Percentiles rank a stretch among this genome's conserved stretches.
Conservation (phyloP, 1,140 invertebrate genomes). For the Apis dorsata region DNA sequence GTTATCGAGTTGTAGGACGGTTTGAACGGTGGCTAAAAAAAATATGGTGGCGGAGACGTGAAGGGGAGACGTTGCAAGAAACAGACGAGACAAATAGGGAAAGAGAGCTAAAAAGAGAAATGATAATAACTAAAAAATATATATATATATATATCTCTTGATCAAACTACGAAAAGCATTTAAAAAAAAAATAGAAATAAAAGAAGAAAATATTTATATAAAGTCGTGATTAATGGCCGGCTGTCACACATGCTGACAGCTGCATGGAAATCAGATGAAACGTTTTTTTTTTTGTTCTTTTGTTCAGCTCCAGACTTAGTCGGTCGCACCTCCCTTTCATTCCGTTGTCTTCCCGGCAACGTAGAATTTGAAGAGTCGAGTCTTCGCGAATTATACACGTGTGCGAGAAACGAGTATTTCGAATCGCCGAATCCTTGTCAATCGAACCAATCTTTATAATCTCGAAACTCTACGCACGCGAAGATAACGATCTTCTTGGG, state of each 20-base stretch:
- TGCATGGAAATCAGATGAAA: conserved; percentile 74
- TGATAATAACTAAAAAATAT: neutral
- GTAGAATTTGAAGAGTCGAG: conserved; percentile 48
- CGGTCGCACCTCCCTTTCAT: conserved; percentile 14
- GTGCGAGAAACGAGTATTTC: no score
- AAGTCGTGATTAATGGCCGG: conserved; percentile 43
- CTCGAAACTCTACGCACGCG: no score
- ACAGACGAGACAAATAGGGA: neutral
- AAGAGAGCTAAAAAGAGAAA: conserved; percentile 32
- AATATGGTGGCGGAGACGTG: neutral
- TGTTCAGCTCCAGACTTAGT: conserved; percentile 30
- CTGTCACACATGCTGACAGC: conserved; percentile 74
- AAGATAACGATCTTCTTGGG: no score
- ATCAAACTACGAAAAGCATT: neutral
- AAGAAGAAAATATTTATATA: neutral
- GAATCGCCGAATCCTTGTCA: no score
- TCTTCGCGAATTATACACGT: neutral
- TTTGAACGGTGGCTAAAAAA: neutral
- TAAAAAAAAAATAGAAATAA: conserved; percentile 6
- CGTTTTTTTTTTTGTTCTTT: conserved; percentile 54
- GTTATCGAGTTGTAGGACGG: neutral
- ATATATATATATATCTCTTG: neutral
- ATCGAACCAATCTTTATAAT: no score
- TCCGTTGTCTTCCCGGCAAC: conserved; percentile 30
- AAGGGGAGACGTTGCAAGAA: conserved; percentile 24